phyloP scores from a whole-genome alignment of 2,888 invertebrate genomes.

The Drosophila suboccidentalis region DNA sequence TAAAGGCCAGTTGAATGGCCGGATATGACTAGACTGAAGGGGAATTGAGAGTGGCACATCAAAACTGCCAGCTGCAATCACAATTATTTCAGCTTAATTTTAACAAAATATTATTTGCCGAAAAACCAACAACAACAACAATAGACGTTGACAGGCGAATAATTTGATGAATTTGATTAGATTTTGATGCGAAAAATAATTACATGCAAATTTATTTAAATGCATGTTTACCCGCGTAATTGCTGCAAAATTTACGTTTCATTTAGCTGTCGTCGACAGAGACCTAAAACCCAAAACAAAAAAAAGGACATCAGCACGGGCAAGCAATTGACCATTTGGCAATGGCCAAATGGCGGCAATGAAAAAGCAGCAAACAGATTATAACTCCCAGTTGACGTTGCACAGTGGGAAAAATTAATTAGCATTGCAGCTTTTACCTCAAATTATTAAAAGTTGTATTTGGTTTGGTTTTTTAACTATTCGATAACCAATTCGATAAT shows the following conservation, averaged over 20 bases:
- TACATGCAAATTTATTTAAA: slow-evolving; percentile 83
- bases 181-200: slow-evolving; percentile 67
- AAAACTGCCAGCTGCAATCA: slow-evolving; percentile 37
- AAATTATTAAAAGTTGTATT: too few relatives aligned
- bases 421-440: too few relatives aligned
- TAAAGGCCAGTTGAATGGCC: slow-evolving; percentile 19
- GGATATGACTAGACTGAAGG: slow-evolving; percentile 1
- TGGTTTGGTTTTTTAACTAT: too few relatives aligned
- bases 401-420: background rate
- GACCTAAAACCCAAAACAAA: slow-evolving; percentile 27
- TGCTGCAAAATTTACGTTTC: slow-evolving; percentile 85
- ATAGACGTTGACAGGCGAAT: slow-evolving; percentile 35
- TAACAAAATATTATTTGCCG: slow-evolving; percentile 20
- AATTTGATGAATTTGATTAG: slow-evolving; percentile 66
- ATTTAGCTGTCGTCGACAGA: slow-evolving; percentile 69
- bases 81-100: slow-evolving; percentile 63
- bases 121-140: slow-evolving; percentile 8
- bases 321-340: slow-evolving; percentile 47
- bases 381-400: slow-evolving; percentile 79
- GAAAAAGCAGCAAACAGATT: slow-evolving; percentile 81
- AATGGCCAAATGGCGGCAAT: slow-evolving; percentile 70
- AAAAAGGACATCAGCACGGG: slow-evolving; percentile 33
- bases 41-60: slow-evolving; percentile 20
- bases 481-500: too few relatives aligned
- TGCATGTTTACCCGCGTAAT: slow-evolving; percentile 84